Base-by-base conservation (phyloP, 2,888 invertebrate genomes). In the Atethmia centrago region DNA sequence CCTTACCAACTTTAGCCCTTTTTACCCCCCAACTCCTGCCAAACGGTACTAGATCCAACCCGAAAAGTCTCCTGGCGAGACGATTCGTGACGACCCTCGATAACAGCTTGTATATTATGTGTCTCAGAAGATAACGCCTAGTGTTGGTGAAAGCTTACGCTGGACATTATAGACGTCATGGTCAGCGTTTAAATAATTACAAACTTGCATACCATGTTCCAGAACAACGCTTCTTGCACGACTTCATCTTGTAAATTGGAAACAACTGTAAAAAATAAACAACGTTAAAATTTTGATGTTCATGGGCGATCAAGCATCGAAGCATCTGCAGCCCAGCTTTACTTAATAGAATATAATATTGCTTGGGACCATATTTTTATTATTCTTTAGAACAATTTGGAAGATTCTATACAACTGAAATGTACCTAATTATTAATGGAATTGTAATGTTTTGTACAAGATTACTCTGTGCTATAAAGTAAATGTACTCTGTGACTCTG, bases 391-490 rank as follows among this genome's bases (percentile, higher is more conserved):
- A 31, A 31, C 9, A 5, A 47, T 28, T 28, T 40, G 25, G 9
- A 42, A n/a, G 28, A 65, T 63, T 49, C 12, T 31, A 45, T 51
- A 53, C 19, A 42, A 66, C n/a, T 70, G 42, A 65, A 68, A 21
- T 21, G 3, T 62, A 69, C 40, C 5, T n/a, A 49, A 49, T 25
- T 40, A 25, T 61, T 49, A 1, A 5, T 36, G 36, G 49, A 62
- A 61, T 31, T 12, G 36, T 58, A 67, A 31, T 45, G 16, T 21
- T 16, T 36, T 59, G 12, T 47, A 47, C 25, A 62, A 49, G 14
- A 36, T 47, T 19, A 4, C 19, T 31, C 1, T 25, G 36, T 49
- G 49, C 40, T 25, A 25, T 14, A 61, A 47, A 36, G 5, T 49
- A 31, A 31, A 31, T 31, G 31, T 2, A 31, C 2, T 3, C 31